A percentile compares a stretch with the other conserved stretches of the same genome.
phyloP scores from a whole-genome alignment of 2,888 invertebrate species.

The Harpalus rufipes region DNA sequence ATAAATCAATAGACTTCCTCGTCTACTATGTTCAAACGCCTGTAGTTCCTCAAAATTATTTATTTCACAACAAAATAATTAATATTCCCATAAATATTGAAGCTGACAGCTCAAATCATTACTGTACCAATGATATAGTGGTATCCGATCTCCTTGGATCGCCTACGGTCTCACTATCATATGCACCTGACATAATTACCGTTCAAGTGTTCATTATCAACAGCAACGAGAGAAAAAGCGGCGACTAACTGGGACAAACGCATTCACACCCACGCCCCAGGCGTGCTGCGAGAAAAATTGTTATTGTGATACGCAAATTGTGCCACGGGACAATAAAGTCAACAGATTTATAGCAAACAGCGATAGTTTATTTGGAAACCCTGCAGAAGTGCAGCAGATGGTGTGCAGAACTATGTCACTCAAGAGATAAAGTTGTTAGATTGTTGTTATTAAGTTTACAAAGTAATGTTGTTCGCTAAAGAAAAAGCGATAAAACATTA shows the following conservation, averaged over 20 bases:
- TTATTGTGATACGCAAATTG: constrained; percentile 48
- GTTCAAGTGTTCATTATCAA: constrained; percentile 50
- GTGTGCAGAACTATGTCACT: neutral
- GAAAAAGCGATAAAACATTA: neutral
- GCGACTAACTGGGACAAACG: constrained; percentile 22
- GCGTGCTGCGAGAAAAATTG: neutral
- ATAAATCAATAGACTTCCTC: neutral
- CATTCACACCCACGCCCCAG: constrained; percentile 38
- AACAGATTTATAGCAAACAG: constrained; percentile 22
- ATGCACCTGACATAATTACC: constrained; percentile 54
- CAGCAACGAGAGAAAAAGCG: constrained; percentile 1
- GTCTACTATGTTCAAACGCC: neutral
- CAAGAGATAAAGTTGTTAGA: neutral
- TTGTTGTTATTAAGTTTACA: neutral
- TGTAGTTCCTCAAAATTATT: constrained; percentile 33
- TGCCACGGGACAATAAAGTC: neutral
- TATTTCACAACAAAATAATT: constrained; percentile 45
- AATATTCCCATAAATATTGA: constrained; percentile 29
- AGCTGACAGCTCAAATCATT: constrained; percentile 27
- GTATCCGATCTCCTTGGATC: neutral
- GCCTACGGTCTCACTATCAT: constrained; percentile 16
- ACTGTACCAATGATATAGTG: constrained; percentile 15
- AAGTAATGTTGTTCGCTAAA: neutral
- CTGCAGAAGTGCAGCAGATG: constrained; percentile 18
- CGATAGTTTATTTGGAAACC: constrained; percentile 33